Conservation (phyloP, 1,140 invertebrate genomes). For the Anoplolepis gracilipes region DNA sequence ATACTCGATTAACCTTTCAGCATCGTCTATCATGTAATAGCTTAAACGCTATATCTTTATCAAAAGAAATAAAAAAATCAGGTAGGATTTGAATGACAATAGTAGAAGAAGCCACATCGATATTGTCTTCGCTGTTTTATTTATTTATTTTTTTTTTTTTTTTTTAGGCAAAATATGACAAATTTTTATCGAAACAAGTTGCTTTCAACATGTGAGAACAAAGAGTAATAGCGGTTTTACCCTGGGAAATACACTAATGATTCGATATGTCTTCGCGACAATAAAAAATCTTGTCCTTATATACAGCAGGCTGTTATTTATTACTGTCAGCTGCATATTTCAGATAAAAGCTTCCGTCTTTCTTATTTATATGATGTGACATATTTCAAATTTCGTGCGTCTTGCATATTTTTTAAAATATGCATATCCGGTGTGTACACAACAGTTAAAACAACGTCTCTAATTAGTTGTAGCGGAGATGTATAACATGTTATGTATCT, state of each 20-base stretch:
- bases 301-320: not conserved
- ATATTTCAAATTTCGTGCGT: not conserved
- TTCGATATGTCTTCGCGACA: not conserved
- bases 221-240: conserved; percentile 25
- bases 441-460: conserved; percentile 4
- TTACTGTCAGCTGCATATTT: conserved; percentile 1
- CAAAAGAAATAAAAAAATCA: not conserved
- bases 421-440: too few species aligned
- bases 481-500: not conserved
- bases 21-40: not conserved
- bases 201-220: not conserved
- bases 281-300: conserved; percentile 14
- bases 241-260: conserved; percentile 31
- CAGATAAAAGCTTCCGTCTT: not conserved
- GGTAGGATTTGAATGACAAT: not conserved
- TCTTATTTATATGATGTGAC: not conserved
- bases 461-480: not conserved
- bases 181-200: not conserved
- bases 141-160: too few species aligned
- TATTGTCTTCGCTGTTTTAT: not conserved
- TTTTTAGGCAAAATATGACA: not conserved
- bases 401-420: not conserved
- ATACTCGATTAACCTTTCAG: not conserved
- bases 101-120: not conserved
- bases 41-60: not conserved